Conservation (phyloP, 2,888 invertebrate species). For the Eurois occulta region DNA sequence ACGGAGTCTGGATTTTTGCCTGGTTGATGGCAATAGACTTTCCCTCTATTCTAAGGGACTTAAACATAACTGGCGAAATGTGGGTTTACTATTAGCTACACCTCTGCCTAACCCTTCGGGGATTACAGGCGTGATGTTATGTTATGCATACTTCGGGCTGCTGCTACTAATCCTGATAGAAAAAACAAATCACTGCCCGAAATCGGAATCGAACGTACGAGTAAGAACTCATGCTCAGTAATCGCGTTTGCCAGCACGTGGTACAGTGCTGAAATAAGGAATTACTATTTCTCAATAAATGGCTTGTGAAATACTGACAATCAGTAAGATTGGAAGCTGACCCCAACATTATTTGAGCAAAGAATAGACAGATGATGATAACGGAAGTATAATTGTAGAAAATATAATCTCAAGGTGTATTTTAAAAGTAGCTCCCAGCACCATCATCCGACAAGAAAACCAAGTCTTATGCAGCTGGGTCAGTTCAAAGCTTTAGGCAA, state of each 20-base stretch:
- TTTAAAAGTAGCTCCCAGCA: no score
- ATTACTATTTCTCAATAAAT: no score
- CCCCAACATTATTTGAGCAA: background rate
- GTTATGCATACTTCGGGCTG: background rate
- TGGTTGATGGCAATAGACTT: background rate
- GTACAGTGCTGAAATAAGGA: no score
- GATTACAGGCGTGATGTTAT: background rate
- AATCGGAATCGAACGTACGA: background rate
- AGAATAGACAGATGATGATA: background rate
- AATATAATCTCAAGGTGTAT: no score
- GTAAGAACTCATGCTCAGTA: background rate
- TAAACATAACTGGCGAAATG: background rate
- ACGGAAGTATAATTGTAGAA: background rate
- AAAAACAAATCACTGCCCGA: background rate
- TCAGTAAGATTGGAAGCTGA: background rate
- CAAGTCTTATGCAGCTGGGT: no score
- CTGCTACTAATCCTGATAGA: background rate
- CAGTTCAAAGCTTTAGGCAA: no score
- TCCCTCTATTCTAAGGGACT: background rate
- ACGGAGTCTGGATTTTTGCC: background rate
- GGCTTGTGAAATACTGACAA: no score
- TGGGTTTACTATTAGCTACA: no score
- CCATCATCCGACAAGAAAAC: no score
- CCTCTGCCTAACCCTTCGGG: no score
- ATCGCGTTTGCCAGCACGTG: no score